A percentile compares a stretch with the other conserved stretches of the same genome.
Evolutionary conservation across 2,797 vertebrate genomes (phyloP).

Genomic region (Anabas testudineus): DNA sequence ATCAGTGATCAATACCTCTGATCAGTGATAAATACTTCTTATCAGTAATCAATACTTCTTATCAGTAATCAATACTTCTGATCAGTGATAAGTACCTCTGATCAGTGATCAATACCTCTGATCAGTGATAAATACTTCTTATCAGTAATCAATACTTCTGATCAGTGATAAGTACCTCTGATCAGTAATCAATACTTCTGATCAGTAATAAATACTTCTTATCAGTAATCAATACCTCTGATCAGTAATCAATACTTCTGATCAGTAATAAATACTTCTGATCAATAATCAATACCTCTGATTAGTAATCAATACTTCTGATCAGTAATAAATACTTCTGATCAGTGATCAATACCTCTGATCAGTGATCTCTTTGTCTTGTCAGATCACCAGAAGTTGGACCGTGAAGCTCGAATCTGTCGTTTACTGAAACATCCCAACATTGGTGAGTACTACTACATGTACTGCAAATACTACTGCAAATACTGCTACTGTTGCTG

Average conservation of each 20-base stretch:
- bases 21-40: too few relatives aligned
- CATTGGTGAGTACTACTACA: slow-evolving; percentile 87
- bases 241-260: too few relatives aligned
- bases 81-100: too few relatives aligned
- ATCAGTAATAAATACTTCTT: too few relatives aligned
- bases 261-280: too few relatives aligned
- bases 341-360: background rate
- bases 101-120: background rate
- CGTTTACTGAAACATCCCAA: slow-evolving; percentile 96
- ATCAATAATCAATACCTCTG: background rate
- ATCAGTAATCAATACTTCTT: too few relatives aligned
- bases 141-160: background rate
- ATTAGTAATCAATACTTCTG: background rate
- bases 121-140: background rate
- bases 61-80: too few relatives aligned
- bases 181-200: background rate
- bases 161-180: background rate
- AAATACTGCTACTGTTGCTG: background rate
- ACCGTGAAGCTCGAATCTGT: slow-evolving; percentile 96
- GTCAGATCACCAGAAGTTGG: slow-evolving; percentile 97
- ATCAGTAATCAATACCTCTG: too few relatives aligned
- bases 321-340: background rate
- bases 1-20: too few relatives aligned
- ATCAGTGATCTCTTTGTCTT: slow-evolving; percentile 23
- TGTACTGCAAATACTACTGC: background rate